Evolutionary conservation across 2,113 vertebrate species (phyloP), one percentile per base, ranked within the genome.

Genomic region (Brachyistius frenatus): DNA sequence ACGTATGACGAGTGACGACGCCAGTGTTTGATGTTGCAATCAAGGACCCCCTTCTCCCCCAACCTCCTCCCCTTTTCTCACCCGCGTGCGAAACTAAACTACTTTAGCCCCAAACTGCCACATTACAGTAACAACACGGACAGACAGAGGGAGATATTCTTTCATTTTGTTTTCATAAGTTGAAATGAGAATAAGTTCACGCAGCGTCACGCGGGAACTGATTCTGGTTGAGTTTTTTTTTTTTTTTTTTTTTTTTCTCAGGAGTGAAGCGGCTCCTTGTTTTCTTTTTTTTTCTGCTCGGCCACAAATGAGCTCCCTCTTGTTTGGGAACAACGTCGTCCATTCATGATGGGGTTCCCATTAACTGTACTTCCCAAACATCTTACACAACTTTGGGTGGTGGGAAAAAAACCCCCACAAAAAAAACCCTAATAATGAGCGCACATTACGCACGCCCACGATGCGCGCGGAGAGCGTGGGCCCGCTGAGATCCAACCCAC

Each of bases 1-100:
- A 85, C 85, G 81, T 91, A 89, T 46, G 65, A 56, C 61, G 65
- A 76, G 84, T 94, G 93, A 94, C 91, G 92, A 91, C 91, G 93
- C 79, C 41, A 57, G 46, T 35, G 86, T 89, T 83, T 85, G 91
- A 84, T 91, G 86, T 91, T 88, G 88, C 89, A 90, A 81, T 63
- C 78, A 66, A 77, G 66, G 64, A 70, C 64, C 73, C 80, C 77
- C 76, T 46, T 33, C n/a, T 35, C 36, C 35, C 8, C 23, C 7
- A 15, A 54, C 71, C 36, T 14, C 44, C 30, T 3, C 31, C 49
- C 6, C 44, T 5, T 33, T 81, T 73, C 81, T 78, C 89, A 78
- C 82, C 58, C 53, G 31, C 44, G 70, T 76, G 86, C 32, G 37
- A 74, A 50, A 73, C 50, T 65, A 31, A 70, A 72, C 57, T 58